Evolutionary conservation across 2,113 vertebrate species (phyloP), one percentile per base, ranked within the genome.

Genomic region (Pavo muticus): DNA sequence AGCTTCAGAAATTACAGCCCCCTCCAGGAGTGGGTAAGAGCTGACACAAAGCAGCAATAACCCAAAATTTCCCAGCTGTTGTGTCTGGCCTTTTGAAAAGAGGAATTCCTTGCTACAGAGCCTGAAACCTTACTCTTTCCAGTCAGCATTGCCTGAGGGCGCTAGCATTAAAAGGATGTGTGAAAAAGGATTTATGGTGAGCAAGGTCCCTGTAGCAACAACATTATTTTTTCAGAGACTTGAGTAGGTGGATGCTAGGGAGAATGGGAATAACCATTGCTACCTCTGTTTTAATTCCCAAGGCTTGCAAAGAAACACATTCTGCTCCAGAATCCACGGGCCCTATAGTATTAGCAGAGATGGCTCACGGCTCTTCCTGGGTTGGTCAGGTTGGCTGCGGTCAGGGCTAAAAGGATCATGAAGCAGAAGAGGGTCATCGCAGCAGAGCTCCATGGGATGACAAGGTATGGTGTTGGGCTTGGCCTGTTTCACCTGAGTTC

Each of bases 11-110:
- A 93, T 88, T 75, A 84, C 76, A 73, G 61, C 59, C 59, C 25
- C 29, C 60, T 91, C 63, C 83, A 86, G 75, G 75, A 94, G 83
- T 27, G 88, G 78, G 75, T 76, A 95, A 88, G 80, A 88, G 56
- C 65, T 87, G 93, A 95, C 90, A 95, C 61, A 90, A 91, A 94
- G 68, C 94, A 96, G 94, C 78, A 91, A 69, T 70, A 90, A 94
- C 65, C 77, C 71, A 85, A 92, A 85, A 57, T 85, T 80, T 94
- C 79, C 84, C 83, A 90, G 94, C 95, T 96, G 95, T 94, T 96
- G 52, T 95, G 91, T 94, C 95, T 97, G 95, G 84, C 57, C 82
- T 84, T 90, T 77, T 60, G 78, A 84, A 93, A 93, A 90, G 79
- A 94, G 73, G 78, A 94, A 90, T 96, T 90, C 61, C 90, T 92